Evolutionary conservation across 2,113 vertebrate genomes (phyloP), one percentile per base, ranked within the genome.

Genomic region (Bostrychus sinensis): DNA sequence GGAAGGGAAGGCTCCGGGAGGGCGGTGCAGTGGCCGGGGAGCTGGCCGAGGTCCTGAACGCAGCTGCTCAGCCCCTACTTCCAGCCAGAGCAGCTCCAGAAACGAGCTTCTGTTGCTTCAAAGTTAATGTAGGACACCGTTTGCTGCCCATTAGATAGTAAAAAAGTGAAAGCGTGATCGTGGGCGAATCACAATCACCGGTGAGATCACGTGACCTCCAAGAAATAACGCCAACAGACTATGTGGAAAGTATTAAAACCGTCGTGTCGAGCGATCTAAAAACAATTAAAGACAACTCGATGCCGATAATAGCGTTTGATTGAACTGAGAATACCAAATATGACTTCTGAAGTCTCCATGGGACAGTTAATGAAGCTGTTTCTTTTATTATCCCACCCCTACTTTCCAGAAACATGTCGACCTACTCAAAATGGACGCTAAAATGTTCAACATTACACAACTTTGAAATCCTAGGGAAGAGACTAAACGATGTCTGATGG

Each of bases 351-450:
- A 87, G 70, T 78, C 11, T 38, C 36, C 17, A 46, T 17, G 58
- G 69, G 62, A 56, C 25, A 87, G 74, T 83, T 82, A 80, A 78
- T 83, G 53, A 13, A 71, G 62, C 56, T 56, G 65, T 62, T 83
- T 62, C 67, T 90, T 84, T 81, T 80, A 81, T 89, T 34, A 66
- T 55, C 59, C 58, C 22, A 7, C 19, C 25, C 56, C 32, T 19
- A 91, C 88, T 89, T 93, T 91, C 91, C 91, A 90, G 93, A 97
- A 97, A 92, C 94, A 93, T 92, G 94, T 95, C 94, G 93, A 94
- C 92, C 91, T 90, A 87, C 93, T 95, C 95, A 97, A 98, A 95
- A 99, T 96, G 96, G 95, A 97, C 92, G 95, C 95, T 85, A 83
- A 79, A 69, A 87, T 77, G 82, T 71, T 80, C 89, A 83, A 88